Conservation (phyloP, 92 coral and sea anemone species). For the Chrysogorgia sp. region DNA sequence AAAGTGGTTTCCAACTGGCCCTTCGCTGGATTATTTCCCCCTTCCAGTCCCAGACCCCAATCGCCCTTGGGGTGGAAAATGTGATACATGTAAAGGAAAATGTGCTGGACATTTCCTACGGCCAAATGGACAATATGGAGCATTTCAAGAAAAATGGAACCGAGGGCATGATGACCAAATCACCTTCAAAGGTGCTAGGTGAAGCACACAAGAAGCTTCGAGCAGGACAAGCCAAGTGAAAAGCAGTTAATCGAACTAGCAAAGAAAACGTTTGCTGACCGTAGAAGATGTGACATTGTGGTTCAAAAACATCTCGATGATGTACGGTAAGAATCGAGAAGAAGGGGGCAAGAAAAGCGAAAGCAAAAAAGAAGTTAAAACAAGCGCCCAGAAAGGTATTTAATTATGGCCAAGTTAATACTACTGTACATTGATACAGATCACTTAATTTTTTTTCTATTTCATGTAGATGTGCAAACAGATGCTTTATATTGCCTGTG, state of each 20-base stretch:
- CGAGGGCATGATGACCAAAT: constrained; percentile 46
- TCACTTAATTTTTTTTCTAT: too few relatives aligned
- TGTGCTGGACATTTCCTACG: constrained; percentile 49
- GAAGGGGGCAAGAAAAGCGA: too few relatives aligned
- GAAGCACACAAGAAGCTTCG: constrained; percentile 26
- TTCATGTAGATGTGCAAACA: not conserved
- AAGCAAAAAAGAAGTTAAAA: too few relatives aligned
- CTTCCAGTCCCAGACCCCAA: constrained; percentile 43
- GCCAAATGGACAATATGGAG: constrained; percentile 29
- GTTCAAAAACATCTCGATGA: too few relatives aligned
- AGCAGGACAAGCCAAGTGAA: too few relatives aligned
- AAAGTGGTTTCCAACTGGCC: constrained; percentile 50
- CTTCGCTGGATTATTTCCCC: constrained; percentile 41
- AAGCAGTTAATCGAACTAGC: too few relatives aligned
- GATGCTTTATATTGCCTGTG: constrained; percentile 32
- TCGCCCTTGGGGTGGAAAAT: constrained; percentile 53
- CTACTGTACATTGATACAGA: too few relatives aligned
- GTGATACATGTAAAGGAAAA: constrained; percentile 26
- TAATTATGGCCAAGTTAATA: too few relatives aligned
- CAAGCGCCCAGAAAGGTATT: too few relatives aligned
- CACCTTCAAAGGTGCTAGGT: constrained; percentile 23
- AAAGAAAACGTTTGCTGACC: too few relatives aligned
- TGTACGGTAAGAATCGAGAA: too few relatives aligned
- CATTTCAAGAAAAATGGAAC: constrained; percentile 31
- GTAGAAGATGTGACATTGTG: too few relatives aligned